These are phyloP conservation scores for Phaonia tiefii DNA, from an alignment of 2,888 invertebrate species.

Conservation along the genomic window DNA sequence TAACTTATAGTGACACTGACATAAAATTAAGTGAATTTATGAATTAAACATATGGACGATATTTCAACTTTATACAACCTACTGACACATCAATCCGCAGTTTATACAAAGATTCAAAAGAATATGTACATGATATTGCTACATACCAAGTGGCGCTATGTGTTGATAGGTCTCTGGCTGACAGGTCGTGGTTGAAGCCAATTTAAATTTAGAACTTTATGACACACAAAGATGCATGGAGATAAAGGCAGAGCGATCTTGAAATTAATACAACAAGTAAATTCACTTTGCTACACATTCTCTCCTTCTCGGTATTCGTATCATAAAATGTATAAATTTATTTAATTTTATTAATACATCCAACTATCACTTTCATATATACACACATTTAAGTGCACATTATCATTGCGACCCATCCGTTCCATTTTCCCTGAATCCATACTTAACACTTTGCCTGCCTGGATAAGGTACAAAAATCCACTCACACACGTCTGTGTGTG, in stretches of 20 bases:
- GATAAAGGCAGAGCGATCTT: not conserved
- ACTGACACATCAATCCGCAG: not conserved
- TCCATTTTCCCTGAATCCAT: not conserved
- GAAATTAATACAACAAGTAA: not conserved
- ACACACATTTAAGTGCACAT: slow-evolving; percentile 26
- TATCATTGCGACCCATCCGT: slow-evolving; percentile 4
- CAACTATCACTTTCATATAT: slow-evolving; percentile 35
- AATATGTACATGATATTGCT: not conserved
- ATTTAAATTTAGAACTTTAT: slow-evolving; percentile 37
- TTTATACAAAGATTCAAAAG: not conserved
- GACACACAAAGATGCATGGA: not conserved
- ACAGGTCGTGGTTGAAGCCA: slow-evolving; percentile 57
- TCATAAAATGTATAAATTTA: slow-evolving; percentile 34
- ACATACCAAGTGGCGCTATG: slow-evolving; percentile 54
- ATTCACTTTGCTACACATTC: not conserved
- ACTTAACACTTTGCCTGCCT: too few relatives aligned
- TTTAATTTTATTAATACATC: slow-evolving; percentile 34
- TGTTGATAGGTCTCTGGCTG: slow-evolving; percentile 42
- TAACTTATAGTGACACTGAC: slow-evolving; percentile 59
- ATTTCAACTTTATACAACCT: not conserved
- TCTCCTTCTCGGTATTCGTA: slow-evolving; percentile 1
- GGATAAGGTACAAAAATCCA: too few relatives aligned
- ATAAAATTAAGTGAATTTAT: slow-evolving; percentile 36
- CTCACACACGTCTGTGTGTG: not conserved
- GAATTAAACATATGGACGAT: slow-evolving; percentile 10